Evolutionary conservation across 2,113 vertebrate species (phyloP).

Genomic region (Phalacrocorax brasilianus): DNA sequence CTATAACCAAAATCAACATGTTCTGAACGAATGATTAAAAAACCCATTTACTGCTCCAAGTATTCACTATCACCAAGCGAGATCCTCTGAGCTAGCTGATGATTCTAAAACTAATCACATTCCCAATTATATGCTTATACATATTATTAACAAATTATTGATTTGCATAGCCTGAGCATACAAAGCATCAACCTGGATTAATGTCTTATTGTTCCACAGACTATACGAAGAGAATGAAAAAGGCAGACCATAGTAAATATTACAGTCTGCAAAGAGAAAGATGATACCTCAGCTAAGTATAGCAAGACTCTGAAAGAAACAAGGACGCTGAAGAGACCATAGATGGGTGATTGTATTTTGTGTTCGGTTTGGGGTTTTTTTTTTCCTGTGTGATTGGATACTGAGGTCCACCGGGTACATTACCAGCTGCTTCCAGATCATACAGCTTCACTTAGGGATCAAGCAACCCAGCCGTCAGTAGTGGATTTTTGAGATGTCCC

Average conservation of each 20-base stretch:
- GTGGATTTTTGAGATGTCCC: background rate
- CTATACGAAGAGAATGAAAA: background rate
- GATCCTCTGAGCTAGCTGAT: background rate
- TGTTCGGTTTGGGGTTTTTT: background rate
- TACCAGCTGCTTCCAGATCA: background rate
- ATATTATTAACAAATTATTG: conserved; percentile 36
- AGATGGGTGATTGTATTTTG: background rate
- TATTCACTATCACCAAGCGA: background rate
- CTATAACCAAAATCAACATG: background rate
- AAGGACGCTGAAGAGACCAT: background rate
- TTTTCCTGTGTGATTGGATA: background rate
- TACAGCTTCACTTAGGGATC: background rate
- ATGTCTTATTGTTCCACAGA: background rate
- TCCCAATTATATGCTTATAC: background rate
- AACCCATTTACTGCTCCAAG: background rate
- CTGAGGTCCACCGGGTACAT: background rate
- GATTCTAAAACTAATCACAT: background rate
- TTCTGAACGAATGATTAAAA: background rate
- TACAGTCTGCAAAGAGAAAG: background rate
- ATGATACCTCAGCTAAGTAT: background rate
- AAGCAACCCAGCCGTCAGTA: background rate
- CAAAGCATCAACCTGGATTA: background rate
- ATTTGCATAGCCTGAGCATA: conserved; percentile 1
- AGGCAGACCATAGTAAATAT: background rate
- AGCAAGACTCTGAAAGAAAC: background rate